Percentiles rank a stretch among this genome's conserved stretches.
Evolutionary conservation across 1,140 invertebrate genomes (phyloP).

Genomic region (Neodiprion pinetum): DNA sequence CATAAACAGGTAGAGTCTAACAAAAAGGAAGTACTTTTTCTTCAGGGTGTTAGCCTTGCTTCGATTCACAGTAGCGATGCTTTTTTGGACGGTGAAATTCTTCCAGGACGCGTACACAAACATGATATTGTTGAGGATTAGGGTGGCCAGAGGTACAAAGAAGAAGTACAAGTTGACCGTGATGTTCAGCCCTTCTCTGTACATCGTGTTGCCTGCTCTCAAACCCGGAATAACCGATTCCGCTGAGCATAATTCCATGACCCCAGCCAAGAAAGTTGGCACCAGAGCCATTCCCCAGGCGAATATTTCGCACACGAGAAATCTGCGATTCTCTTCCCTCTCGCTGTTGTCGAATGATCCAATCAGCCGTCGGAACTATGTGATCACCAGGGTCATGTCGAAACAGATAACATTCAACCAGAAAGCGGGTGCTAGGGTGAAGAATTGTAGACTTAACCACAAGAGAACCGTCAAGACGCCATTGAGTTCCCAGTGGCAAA

Average conservation of each 20-base stretch:
- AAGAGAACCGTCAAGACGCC: constrained; percentile 31
- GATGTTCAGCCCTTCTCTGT: constrained; percentile 32
- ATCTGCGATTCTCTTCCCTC: constrained; percentile 33
- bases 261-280: constrained; percentile 36
- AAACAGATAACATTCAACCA: constrained; percentile 52
- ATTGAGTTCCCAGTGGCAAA: constrained; percentile 31
- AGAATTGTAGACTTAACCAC: constrained; percentile 48
- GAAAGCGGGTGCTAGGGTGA: constrained; percentile 46
- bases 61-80: constrained; percentile 40
- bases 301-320: constrained; percentile 37
- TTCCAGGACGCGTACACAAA: constrained; percentile 46
- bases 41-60: constrained; percentile 35
- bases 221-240: constrained; percentile 38
- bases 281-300: constrained; percentile 38
- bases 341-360: constrained; percentile 16
- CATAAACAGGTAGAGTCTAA: constrained; percentile 49
- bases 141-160: constrained; percentile 37
- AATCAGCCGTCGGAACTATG: constrained; percentile 40
- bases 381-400: constrained; percentile 50
- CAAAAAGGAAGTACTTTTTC: constrained; percentile 45
- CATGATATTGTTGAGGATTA: constrained; percentile 45
- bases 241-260: constrained; percentile 42
- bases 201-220: constrained; percentile 42
- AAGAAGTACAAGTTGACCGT: constrained; percentile 48
- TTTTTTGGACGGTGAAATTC: constrained; percentile 40